Evolutionary conservation across 2,797 vertebrate genomes (phyloP), one percentile per base, ranked within the genome.

Genomic region (Poecile montanus): DNA sequence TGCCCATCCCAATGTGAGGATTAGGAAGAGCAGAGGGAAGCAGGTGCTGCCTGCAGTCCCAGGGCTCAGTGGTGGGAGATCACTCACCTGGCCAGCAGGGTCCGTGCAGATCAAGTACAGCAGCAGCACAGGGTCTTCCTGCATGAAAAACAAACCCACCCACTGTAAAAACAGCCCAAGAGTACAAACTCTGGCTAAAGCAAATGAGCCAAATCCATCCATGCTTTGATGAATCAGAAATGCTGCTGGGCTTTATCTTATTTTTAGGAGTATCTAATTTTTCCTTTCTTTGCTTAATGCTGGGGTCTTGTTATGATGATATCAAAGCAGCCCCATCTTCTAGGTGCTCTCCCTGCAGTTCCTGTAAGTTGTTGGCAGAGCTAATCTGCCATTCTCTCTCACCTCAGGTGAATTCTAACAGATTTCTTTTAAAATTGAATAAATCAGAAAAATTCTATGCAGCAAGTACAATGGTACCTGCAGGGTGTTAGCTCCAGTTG

Each of bases 21-120:
- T 6, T 18, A 22, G 42, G 42, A 38, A 29, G 60, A 61, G 57
- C 50, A 38, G 50, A 50, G 32, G 34, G 71, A 75, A 53, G 54
- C 2, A 25, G 0, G 0, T 13, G n/a, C 63, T 66, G 48, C 30
- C 34, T 61, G 47, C 6, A 27, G 34, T 48, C 30, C 11, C 19
- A 17, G 29, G 23, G 16, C 70, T 32, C 58, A 30, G 57, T 1
- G 2, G 2, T 22, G 56, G 71, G 19, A 66, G 40, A 56, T n/a
- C 42, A 45, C 95, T 95, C 45, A 96, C 96, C 96, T 91, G 66
- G 36, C 67, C 70, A 11, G 8, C 27, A 16, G n/a, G 0, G 12
- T 40, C 10, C 34, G 1, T 6, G 9, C 96, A 96, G 5, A 0
- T 29, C 73, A 96, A 38, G 63, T 1, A 10, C 36, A 93, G 71